phyloP scores from a whole-genome alignment of 2,797 vertebrate species.

The Morus bassanus region DNA sequence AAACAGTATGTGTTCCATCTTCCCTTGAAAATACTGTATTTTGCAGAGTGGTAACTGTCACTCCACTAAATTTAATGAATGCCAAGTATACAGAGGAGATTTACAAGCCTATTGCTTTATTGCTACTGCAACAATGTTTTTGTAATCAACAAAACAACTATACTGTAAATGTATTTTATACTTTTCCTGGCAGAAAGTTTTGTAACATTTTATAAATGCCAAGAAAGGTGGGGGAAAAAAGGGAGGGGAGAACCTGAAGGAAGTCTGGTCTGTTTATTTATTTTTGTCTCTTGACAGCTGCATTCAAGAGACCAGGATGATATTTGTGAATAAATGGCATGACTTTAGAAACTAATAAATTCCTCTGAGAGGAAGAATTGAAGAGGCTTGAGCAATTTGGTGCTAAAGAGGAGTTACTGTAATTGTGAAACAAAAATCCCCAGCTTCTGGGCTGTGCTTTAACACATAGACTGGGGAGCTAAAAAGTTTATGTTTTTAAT shows the following conservation, averaged over 20 bases:
- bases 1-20: not conserved
- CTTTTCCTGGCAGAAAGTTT: conserved; percentile 26
- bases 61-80: conserved; percentile 47
- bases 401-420: not conserved
- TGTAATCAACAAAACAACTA: conserved; percentile 43
- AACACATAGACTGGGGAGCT: not conserved
- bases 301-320: not conserved
- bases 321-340: conserved; percentile 7
- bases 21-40: not conserved
- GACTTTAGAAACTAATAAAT: conserved; percentile 10
- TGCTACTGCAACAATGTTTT: not conserved
- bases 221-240: not conserved
- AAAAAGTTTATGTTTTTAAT: not conserved
- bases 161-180: conserved; percentile 33
- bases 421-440: not conserved
- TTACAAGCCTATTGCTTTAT: conserved; percentile 34
- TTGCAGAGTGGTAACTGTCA: conserved; percentile 19
- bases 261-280: not conserved
- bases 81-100: conserved; percentile 26
- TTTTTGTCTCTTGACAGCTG: not conserved
- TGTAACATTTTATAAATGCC: conserved; percentile 41
- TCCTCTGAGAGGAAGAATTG: not conserved
- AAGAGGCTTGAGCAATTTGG: not conserved
- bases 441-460: not conserved
- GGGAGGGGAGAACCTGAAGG: not conserved